Conservation (phyloP, 2,888 invertebrate species). For the Meiosimyza decipiens region DNA sequence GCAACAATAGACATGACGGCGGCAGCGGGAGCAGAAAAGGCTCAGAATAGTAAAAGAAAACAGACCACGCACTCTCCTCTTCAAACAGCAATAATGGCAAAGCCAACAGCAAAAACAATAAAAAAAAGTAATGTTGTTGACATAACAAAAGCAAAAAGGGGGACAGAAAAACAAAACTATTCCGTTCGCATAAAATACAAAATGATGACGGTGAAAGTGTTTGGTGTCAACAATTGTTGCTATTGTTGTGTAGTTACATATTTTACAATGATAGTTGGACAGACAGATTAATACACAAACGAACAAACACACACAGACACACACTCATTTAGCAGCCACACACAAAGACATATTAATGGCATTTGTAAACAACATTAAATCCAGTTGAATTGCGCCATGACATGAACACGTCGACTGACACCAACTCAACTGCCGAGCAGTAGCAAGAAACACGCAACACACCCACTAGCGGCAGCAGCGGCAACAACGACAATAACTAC, state of each 20-base stretch:
- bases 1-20: no score
- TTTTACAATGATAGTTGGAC: background rate
- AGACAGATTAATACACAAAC: background rate
- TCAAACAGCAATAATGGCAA: no score
- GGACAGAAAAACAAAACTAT: no score
- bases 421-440: constrained; percentile 10
- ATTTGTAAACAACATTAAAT: constrained; percentile 47
- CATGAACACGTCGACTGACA: constrained; percentile 35
- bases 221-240: constrained; percentile 18
- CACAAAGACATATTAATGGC: constrained; percentile 41
- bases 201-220: constrained; percentile 8
- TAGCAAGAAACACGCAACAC: constrained; percentile 5
- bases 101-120: no score
- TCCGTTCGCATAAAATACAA: no score
- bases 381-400: constrained; percentile 40
- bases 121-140: no score
- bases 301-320: background rate
- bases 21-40: no score
- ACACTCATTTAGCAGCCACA: background rate
- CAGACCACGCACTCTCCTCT: no score
- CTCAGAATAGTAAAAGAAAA: no score
- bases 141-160: no score
- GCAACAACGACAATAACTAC: background rate
- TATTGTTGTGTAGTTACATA: background rate
- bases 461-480: background rate